phyloP scores from a whole-genome alignment of 2,888 invertebrate species.

The Entomobrya proxima region DNA sequence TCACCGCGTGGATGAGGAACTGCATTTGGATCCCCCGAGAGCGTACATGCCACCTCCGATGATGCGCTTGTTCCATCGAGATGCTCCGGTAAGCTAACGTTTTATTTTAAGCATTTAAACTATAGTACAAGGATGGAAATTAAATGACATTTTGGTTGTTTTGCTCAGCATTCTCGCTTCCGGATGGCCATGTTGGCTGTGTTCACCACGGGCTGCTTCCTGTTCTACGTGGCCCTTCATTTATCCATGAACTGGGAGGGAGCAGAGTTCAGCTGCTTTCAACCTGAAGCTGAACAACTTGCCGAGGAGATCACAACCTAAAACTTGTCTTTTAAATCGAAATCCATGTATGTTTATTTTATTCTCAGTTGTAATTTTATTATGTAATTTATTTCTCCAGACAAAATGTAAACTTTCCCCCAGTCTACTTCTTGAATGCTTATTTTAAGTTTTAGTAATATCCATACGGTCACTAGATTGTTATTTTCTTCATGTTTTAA shows the following conservation, averaged over 20 bases:
- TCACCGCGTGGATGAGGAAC: not conserved
- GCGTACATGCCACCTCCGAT: conserved; percentile 60
- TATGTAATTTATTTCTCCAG: no score
- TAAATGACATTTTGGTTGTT: not conserved
- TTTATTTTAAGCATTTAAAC: not conserved
- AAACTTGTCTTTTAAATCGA: no score
- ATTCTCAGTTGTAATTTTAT: no score
- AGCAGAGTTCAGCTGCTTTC: conserved; percentile 14
- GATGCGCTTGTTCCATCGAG: conserved; percentile 59
- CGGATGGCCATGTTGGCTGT: conserved; percentile 30
- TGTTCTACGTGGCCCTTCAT: conserved; percentile 24
- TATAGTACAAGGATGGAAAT: not conserved
- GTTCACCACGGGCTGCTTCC: conserved; percentile 6
- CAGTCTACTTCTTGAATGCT: no score
- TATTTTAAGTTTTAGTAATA: no score
- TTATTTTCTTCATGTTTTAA: no score
- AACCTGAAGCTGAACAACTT: not conserved
- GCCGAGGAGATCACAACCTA: conserved; percentile 80
- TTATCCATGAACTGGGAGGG: not conserved
- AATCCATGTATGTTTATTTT: no score
- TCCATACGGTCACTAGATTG: no score
- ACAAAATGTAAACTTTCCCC: no score
- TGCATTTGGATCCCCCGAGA: conserved; percentile 44
- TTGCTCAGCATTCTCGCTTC: conserved; percentile 20
- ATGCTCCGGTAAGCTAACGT: conserved; percentile 61